These are phyloP conservation scores for Camelus dromedarius DNA, from an alignment of 2,113 vertebrate genomes.

Conservation along the genomic window DNA sequence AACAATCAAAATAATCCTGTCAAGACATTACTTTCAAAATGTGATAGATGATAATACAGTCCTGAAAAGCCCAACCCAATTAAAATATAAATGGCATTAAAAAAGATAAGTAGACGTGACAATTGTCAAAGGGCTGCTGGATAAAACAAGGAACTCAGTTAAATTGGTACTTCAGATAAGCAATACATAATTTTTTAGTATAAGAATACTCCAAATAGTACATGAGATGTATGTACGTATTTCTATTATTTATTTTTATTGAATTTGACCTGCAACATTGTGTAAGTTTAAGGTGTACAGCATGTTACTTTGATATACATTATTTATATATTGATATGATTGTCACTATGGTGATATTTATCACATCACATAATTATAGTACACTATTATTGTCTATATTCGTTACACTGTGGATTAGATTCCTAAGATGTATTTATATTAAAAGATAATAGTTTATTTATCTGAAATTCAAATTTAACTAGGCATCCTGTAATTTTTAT, in stretches of 20 bases:
- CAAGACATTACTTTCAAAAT: not conserved
- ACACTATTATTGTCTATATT: not conserved
- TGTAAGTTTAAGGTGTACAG: not conserved
- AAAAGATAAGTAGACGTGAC: not conserved
- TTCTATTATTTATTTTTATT: not conserved
- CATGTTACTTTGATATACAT: not conserved
- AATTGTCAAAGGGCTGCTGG: not conserved
- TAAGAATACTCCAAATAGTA: not conserved
- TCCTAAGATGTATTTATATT: not conserved
- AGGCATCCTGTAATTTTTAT: not conserved
- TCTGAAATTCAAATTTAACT: slow-evolving; percentile 23
- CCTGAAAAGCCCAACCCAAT: not conserved
- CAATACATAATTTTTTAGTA: not conserved
- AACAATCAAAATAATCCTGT: not conserved
- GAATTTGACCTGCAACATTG: not conserved
- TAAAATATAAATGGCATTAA: slow-evolving; percentile 8
- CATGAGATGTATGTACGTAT: not conserved
- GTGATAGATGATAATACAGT: not conserved
- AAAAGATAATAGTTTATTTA: not conserved
- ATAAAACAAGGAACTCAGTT: not conserved
- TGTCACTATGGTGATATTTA: not conserved
- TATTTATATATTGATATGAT: not conserved
- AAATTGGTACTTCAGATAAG: not conserved
- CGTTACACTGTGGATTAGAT: not conserved
- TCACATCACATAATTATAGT: not conserved